Evolutionary conservation across 2,888 invertebrate genomes (phyloP).

Genomic region (Anticlea derivata): DNA sequence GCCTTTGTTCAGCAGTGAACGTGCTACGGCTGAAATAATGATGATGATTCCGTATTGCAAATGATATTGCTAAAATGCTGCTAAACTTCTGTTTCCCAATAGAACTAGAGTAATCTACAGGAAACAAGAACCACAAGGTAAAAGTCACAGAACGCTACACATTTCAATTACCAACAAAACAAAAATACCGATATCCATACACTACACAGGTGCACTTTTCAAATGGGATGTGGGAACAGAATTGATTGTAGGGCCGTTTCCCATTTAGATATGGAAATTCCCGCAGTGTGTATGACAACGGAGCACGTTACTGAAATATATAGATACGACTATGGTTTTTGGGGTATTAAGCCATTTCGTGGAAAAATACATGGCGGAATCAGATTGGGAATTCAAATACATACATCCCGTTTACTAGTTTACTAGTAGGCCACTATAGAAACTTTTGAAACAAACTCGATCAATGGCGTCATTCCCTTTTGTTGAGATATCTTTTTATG

Average conservation of each 20-base stretch:
- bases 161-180: slow-evolving; percentile 58
- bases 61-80: too few species aligned
- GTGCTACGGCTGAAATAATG: too few species aligned
- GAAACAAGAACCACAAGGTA: slow-evolving; percentile 1
- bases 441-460: too few species aligned
- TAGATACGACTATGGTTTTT: slow-evolving; percentile 42
- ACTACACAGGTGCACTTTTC: slow-evolving; percentile 76
- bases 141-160: slow-evolving; percentile 36
- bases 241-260: slow-evolving; percentile 79
- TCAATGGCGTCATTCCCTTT: too few species aligned
- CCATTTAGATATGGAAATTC: slow-evolving; percentile 82
- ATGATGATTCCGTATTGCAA: too few species aligned
- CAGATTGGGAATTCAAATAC: too few species aligned
- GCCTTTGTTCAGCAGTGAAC: too few species aligned
- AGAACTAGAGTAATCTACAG: neutral
- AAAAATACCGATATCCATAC: slow-evolving; percentile 64
- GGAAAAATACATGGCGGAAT: neutral
- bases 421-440: too few species aligned
- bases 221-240: slow-evolving; percentile 74
- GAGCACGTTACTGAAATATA: slow-evolving; percentile 57
- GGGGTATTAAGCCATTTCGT: slow-evolving; percentile 4
- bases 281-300: slow-evolving; percentile 65
- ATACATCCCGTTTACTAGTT: too few species aligned
- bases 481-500: too few species aligned
- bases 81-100: too few species aligned